Evolutionary conservation across 2,797 vertebrate genomes (phyloP).

Genomic region (Fringilla coelebs): DNA sequence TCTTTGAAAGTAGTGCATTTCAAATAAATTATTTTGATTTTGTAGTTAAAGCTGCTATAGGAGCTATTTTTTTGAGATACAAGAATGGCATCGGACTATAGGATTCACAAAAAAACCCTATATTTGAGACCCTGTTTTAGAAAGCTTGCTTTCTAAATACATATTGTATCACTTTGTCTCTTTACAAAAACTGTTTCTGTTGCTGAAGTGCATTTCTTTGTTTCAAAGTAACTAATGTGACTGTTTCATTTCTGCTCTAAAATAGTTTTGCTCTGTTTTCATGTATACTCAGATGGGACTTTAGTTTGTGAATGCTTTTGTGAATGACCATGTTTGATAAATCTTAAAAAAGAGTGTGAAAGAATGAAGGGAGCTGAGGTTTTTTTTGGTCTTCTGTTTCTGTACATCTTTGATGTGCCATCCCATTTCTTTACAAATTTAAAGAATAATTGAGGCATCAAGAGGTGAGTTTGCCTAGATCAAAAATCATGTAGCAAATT

Average conservation of each 20-base stretch:
- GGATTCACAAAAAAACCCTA: background rate
- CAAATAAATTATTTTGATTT: background rate
- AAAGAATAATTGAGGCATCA: background rate
- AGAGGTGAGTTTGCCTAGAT: background rate
- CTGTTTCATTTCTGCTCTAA: background rate
- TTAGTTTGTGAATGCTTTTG: background rate
- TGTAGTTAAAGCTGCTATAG: background rate
- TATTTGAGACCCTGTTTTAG: background rate
- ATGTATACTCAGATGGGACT: background rate
- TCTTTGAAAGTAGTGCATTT: background rate
- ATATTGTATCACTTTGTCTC: background rate
- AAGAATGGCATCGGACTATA: background rate
- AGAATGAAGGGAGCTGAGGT: background rate
- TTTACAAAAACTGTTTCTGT: background rate
- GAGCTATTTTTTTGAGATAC: background rate
- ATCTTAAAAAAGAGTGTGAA: background rate
- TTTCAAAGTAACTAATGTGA: background rate
- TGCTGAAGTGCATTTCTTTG: background rate
- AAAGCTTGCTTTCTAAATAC: background rate
- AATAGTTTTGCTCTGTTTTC: background rate
- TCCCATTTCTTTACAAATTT: background rate
- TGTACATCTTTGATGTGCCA: background rate
- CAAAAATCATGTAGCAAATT: background rate
- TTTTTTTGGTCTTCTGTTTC: background rate
- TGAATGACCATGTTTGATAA: background rate